Base-by-base conservation (phyloP, 2,113 vertebrate genomes). In the Trochalopteron elliotii region DNA sequence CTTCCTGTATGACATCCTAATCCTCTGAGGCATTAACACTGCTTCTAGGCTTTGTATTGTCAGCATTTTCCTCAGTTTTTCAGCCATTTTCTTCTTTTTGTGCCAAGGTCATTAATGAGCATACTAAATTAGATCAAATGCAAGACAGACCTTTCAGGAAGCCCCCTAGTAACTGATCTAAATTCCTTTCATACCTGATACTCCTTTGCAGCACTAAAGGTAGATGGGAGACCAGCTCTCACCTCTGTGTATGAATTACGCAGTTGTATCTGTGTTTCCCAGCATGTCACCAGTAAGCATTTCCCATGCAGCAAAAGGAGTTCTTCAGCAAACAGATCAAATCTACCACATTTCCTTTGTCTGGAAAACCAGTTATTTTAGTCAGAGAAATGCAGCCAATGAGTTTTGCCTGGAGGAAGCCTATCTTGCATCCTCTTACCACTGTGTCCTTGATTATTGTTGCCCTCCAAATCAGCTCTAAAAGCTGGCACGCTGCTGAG, bases 311-410 rank as follows among this genome's bases (percentile, higher is more conserved):
- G 37, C 70, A 85, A 35, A 85, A 81, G 40, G 49, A 90, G 25
- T 49, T 79, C 50, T 76, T 92, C 77, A 53, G 17, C 24, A 76
- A 87, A 52, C 39, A 91, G 74, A 72, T 93, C 44, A 68, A 64
- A 76, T 65, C 70, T 85, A 30, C 68, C 49, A 56, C 23, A 23
- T 86, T 65, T 88, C 50, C 57, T 79, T 83, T 80, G 67, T 88
- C 75, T 96, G 55, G 55, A 65, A 95, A 80, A 70, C 18, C 55
- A 80, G 83, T 69, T 95, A 42, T 83, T 91, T 89, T 82, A 89
- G 50, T 78, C 56, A 56, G 55, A 94, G 74, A 95, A 76, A 44
- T 68, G 57, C 42, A 87, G 52, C 44, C 77, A 87, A 1, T 45
- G 52, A 67, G 33, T 81, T 96, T 93, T 87, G 74, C 77, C 84